Base-by-base conservation (phyloP, 2,888 invertebrate genomes). In the Drosophila phalerata region DNA sequence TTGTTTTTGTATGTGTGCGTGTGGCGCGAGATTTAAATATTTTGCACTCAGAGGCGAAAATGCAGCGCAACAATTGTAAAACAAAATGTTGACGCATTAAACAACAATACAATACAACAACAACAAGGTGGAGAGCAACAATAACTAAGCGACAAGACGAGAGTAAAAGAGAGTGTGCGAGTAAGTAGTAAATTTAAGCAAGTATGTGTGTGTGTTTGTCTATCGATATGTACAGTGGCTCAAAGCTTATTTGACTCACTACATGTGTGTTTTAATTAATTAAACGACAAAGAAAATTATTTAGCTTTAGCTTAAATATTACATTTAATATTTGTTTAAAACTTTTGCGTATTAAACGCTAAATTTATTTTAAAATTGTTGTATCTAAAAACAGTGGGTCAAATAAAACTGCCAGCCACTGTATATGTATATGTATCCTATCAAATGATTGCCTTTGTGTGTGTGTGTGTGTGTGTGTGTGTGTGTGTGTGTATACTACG, bases 51-150 rank as follows among this genome's bases (percentile, higher is more conserved):
- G 15, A 42, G 69, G 69, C 65, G 57, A 34, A 51, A 61, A 71
- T 66, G 73, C 53, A 77, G 66, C 61, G 69, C 66, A 73, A 77
- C 77, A 77, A 77, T 67, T 74, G 64, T 61, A 67, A 22, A 49
- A 42, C 17, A 67, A 58, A 73, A 78, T 74, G 78, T 74, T 78
- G 58, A 77, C 64, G 64, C 48, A 65, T 28, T 73, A 25, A 77
- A 63, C 30, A 51, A 19, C 32, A 32, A 13, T 10, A 25, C n/a
- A 57, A 15, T 60, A 64, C 40, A 67, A 2, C n/a, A 19, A 61
- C 19, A 63, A 60, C 49, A 67, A 67, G 9, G 13, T 8, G 13
- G 22, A 22, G 6, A 22, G 8, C 40, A 53, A 53, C 37, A 38
- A 38, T 30, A 62, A 60, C 22, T 17, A 42, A 38, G n/a, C 42